A percentile compares a stretch with the other conserved stretches of the same genome.
Evolutionary conservation across 2,113 vertebrate species (phyloP).

Genomic region (Megaceryle maxima): DNA sequence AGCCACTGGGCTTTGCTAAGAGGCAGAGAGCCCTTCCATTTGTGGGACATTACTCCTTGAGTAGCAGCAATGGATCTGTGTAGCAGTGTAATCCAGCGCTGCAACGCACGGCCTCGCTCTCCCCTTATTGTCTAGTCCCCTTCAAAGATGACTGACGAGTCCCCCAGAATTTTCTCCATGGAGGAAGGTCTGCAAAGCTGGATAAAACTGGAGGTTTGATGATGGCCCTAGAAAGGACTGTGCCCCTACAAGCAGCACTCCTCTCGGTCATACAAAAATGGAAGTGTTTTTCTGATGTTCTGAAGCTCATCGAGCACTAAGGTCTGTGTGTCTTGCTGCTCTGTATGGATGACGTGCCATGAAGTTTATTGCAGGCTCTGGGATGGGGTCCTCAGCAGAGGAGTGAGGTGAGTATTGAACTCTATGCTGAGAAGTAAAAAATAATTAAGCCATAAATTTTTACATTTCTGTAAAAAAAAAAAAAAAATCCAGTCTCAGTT

Average conservation of each 20-base stretch:
- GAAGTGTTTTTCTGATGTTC: neutral
- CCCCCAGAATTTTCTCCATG: neutral
- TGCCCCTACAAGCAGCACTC: neutral
- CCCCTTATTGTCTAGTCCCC: neutral
- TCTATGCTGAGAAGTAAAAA: neutral
- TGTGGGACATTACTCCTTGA: neutral
- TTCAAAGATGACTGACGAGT: neutral
- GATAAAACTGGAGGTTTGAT: neutral
- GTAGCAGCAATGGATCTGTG: neutral
- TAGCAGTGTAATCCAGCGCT: neutral
- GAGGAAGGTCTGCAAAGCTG: neutral
- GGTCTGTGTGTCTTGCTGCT: neutral
- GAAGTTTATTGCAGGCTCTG: neutral
- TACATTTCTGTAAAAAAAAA: neutral
- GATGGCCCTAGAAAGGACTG: neutral
- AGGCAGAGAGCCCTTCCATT: neutral
- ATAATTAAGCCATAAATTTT: neutral
- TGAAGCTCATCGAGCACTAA: neutral
- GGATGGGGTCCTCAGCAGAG: neutral
- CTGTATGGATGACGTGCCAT: neutral
- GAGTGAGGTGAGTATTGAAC: neutral
- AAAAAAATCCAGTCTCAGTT: neutral
- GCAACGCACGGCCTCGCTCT: rapidly evolving
- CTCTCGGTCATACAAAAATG: neutral
- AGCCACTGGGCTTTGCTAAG: neutral